Evolutionary conservation across 2,113 vertebrate species (phyloP).

Genomic region (Xiphophorus hellerii): DNA sequence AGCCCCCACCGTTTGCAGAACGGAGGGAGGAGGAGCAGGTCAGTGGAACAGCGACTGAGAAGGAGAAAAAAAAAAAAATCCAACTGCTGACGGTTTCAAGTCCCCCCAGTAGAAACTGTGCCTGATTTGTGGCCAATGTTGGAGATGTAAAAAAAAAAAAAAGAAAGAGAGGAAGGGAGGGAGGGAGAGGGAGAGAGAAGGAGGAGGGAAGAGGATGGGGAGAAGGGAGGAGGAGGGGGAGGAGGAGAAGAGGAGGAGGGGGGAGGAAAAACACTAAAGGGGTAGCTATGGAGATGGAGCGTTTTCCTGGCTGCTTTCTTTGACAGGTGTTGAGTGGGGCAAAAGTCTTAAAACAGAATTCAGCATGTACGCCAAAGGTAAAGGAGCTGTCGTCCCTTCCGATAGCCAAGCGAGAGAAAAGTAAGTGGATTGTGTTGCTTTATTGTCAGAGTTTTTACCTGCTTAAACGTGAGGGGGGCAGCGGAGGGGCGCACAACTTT

Average conservation of each 20-base stretch:
- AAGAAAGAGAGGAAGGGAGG: slow-evolving; percentile 20
- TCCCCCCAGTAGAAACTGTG: slow-evolving; percentile 87
- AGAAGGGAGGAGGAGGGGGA: slow-evolving; percentile 51
- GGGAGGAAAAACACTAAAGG: slow-evolving; percentile 82
- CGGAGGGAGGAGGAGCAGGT: slow-evolving; percentile 77
- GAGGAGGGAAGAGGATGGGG: slow-evolving; percentile 2
- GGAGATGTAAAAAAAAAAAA: slow-evolving; percentile 83
- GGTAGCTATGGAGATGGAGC: slow-evolving; percentile 89
- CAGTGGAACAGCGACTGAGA: slow-evolving; percentile 87
- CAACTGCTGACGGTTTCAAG: slow-evolving; percentile 84
- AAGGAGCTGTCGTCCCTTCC: slow-evolving; percentile 92
- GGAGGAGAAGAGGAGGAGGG: slow-evolving; percentile 30
- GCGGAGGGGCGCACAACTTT: slow-evolving; percentile 76
- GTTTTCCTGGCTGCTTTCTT: slow-evolving; percentile 87
- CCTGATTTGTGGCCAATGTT: slow-evolving; percentile 87
- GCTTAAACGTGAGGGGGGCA: slow-evolving; percentile 42
- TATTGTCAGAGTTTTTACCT: slow-evolving; percentile 62
- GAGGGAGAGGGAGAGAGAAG: not conserved
- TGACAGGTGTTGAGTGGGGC: slow-evolving; percentile 91
- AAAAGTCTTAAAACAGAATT: slow-evolving; percentile 86
- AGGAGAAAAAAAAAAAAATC: slow-evolving; percentile 71
- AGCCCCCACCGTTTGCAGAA: slow-evolving; percentile 75
- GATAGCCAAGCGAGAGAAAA: slow-evolving; percentile 94
- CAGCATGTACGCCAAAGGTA: slow-evolving; percentile 94
- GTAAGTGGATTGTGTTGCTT: slow-evolving; percentile 81